phyloP scores from a whole-genome alignment of 2,113 vertebrate genomes.

The Siniperca chuatsi region DNA sequence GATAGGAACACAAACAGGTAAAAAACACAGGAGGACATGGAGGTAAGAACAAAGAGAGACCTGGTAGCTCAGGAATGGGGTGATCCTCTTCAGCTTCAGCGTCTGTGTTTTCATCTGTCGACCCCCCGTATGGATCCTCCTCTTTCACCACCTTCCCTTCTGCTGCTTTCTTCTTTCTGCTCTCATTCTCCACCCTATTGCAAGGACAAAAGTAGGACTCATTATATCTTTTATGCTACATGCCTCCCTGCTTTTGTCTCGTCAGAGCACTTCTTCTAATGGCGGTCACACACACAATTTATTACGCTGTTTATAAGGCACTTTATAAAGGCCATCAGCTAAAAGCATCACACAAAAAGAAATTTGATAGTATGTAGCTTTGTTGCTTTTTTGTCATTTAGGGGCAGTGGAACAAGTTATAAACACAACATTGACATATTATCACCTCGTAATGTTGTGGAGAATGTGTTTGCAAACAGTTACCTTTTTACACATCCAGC shows the following conservation, averaged over 20 bases:
- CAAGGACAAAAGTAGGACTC: background rate
- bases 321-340: background rate
- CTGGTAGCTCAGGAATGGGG: conserved; percentile 89
- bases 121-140: conserved; percentile 87
- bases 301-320: background rate
- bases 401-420: too few relatives aligned
- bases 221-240: background rate
- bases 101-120: conserved; percentile 93
- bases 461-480: too few relatives aligned
- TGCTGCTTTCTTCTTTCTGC: conserved; percentile 70
- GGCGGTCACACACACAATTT: background rate
- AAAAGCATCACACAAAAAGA: background rate
- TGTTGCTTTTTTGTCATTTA: background rate
- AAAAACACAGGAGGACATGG: background rate
- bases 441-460: too few relatives aligned
- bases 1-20: background rate
- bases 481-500: too few relatives aligned
- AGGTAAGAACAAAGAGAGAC: conserved; percentile 66
- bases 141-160: conserved; percentile 51
- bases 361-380: background rate
- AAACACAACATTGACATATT: too few relatives aligned
- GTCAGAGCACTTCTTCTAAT: background rate
- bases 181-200: conserved; percentile 84
- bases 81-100: conserved; percentile 84
- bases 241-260: background rate